Evolutionary conservation across 2,797 vertebrate genomes (phyloP).

Genomic region (Melanotaenia pygmaea): DNA sequence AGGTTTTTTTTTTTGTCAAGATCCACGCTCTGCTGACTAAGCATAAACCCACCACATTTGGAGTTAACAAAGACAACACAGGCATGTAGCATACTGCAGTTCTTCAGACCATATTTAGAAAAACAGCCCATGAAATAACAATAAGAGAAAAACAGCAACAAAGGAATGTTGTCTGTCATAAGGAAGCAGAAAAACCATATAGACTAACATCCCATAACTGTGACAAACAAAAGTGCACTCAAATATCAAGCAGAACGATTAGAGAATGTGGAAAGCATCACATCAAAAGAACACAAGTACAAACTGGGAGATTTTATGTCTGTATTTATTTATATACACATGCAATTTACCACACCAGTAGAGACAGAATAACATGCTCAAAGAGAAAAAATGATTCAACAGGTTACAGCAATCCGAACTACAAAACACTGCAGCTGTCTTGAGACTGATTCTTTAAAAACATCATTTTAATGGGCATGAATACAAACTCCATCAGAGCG

Average conservation of each 20-base stretch:
- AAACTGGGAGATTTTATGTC: slow-evolving; percentile 43
- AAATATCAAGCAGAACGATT: slow-evolving; percentile 57
- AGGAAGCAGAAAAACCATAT: slow-evolving; percentile 22
- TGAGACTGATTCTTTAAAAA: slow-evolving; percentile 26
- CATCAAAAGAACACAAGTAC: slow-evolving; percentile 58
- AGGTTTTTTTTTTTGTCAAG: slow-evolving; percentile 18
- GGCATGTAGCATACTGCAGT: slow-evolving; percentile 8
- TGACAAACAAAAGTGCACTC: slow-evolving; percentile 48
- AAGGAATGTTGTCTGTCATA: slow-evolving; percentile 39
- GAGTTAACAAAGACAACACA: slow-evolving; percentile 20
- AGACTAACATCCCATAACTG: slow-evolving; percentile 45
- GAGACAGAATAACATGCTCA: slow-evolving; percentile 36
- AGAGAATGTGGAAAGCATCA: slow-evolving; percentile 54
- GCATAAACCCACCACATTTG: slow-evolving; percentile 1
- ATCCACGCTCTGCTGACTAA: slow-evolving; percentile 17
- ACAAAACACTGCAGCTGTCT: background rate
- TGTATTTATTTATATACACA: slow-evolving; percentile 57
- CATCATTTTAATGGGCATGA: slow-evolving; percentile 19
- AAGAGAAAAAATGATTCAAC: slow-evolving; percentile 20
- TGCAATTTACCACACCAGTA: slow-evolving; percentile 36
- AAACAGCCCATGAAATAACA: slow-evolving; percentile 13
- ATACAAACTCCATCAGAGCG: slow-evolving; percentile 16
- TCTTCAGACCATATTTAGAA: slow-evolving; percentile 26
- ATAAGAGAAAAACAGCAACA: slow-evolving; percentile 20
- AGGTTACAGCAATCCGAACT: background rate